These are phyloP conservation scores for Mastomys coucha DNA, from an alignment of 2,113 vertebrate genomes.

Conservation along the genomic window DNA sequence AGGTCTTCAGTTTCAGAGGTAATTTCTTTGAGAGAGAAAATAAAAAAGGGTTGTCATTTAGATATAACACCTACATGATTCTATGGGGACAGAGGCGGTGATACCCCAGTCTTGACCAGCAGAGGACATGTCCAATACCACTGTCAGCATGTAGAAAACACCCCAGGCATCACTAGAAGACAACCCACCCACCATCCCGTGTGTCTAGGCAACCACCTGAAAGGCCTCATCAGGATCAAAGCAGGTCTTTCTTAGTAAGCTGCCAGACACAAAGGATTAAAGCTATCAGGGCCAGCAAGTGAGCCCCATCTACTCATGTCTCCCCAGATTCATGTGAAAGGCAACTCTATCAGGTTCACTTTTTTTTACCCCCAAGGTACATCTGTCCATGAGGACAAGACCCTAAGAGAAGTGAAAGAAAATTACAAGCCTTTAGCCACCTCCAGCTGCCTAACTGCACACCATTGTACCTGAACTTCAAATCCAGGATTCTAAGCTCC, in stretches of 20 bases:
- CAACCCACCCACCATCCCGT: accelerated
- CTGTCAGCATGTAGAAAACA: accelerated
- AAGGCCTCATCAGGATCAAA: not conserved
- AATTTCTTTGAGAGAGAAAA: constrained; percentile 89
- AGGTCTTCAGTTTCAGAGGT: constrained; percentile 96
- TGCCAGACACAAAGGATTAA: not conserved
- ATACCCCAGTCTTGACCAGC: accelerated
- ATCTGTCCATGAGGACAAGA: not conserved
- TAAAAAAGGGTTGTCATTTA: not conserved
- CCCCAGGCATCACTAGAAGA: not conserved
- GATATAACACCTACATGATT: accelerated
- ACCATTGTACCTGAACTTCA: accelerated
- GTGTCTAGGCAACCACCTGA: not conserved
- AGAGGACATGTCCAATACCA: no score
- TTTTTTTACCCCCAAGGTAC: not conserved
- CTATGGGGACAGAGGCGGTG: not conserved
- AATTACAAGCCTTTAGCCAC: accelerated
- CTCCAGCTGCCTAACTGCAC: accelerated
- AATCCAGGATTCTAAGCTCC: not conserved
- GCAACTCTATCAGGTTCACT: not conserved
- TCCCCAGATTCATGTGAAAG: not conserved
- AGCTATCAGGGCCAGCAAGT: accelerated
- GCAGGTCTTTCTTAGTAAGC: not conserved
- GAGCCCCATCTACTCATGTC: no score
- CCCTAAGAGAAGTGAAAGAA: not conserved